Evolutionary conservation across 2,113 vertebrate species (phyloP), one percentile per base, ranked within the genome.

Genomic region (Dolichotis patagonum): DNA sequence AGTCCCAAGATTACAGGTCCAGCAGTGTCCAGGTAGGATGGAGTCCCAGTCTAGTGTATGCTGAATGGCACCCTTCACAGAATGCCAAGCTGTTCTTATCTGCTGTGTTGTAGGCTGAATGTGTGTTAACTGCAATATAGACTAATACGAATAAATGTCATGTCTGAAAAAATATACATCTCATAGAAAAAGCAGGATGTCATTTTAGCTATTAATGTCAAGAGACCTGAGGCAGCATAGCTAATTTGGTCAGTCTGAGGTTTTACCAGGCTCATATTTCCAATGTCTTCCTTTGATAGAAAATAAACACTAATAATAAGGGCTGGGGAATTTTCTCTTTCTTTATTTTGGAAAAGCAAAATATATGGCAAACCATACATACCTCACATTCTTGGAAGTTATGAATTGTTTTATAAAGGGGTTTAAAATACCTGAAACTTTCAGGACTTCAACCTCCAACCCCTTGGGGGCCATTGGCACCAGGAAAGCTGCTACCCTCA

Each of bases 361-460:
- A 26, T 60, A 67, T 12, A 62, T 32, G 19, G 60, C 43, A 92
- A 86, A 43, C 35, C 7, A 20, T 41, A 93, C 9, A 60, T 19
- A 88, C n/a, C 17, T 96, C 86, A 87, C 30, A 54, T 89, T 92
- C 85, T 83, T 95, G 71, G 86, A 95, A 96, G 58, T 85, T 90
- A 71, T 28, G 69, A 52, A 41, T 85, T 84, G 52, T 93, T 95
- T 95, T 88, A 73, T 63, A 95, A 86, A 88, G 83, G 60, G n/a
- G 67, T 94, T 95, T 67, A 96, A 97, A 96, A 63, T 63, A 73
- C 43, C 56, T 69, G 49, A 88, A 38, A 93, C n/a, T 85, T 83
- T 17, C 73, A 71, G 26, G 94, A 0, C 63, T 69, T 87, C 58
- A 75, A 56, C 89, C 97, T 88, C 24, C 83, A 69, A 92, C 32